Percentiles rank a stretch among this genome's conserved stretches.
These are phyloP conservation scores for Mastigias papua DNA, from an alignment of 30 jellyfish, hydroid and myxozoan genomes.

Conservation along the genomic window DNA sequence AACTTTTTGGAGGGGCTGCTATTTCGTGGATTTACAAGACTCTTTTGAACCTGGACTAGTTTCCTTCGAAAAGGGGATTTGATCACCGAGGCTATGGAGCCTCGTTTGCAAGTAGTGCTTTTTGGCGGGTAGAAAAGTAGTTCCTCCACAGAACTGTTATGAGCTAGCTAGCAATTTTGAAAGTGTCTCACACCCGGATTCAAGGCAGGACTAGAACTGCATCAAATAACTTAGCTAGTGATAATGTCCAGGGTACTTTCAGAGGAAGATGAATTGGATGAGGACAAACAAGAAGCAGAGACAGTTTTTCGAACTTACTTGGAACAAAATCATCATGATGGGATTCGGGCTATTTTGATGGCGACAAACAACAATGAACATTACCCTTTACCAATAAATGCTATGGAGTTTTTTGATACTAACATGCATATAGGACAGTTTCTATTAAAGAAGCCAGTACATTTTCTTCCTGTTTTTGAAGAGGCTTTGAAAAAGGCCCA, in stretches of 20 bases:
- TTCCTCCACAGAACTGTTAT: too few species aligned
- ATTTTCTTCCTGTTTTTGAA: conserved; percentile 82
- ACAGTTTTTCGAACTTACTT: conserved; percentile 71
- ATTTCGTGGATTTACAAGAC: too few species aligned
- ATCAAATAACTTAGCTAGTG: not conserved
- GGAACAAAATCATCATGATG: conserved; percentile 72
- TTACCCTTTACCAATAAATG: conserved; percentile 82
- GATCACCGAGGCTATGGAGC: not conserved
- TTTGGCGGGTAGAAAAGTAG: not conserved
- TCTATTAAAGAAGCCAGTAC: conserved; percentile 69
- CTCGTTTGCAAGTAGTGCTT: not conserved
- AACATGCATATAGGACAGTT: conserved; percentile 79
- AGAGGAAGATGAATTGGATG: conserved; percentile 67
- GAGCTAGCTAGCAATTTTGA: too few species aligned
- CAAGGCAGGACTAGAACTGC: too few species aligned
- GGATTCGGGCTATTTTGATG: conserved; percentile 39
- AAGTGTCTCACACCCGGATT: too few species aligned
- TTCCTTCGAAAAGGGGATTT: too few species aligned
- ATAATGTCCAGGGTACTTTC: conserved; percentile 1
- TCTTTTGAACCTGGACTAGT: too few species aligned
- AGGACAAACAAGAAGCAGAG: conserved; percentile 64
- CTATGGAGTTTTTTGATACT: conserved; percentile 85
- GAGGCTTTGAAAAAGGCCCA: conserved; percentile 66
- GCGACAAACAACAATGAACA: conserved; percentile 66
- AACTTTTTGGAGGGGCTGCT: too few species aligned